Base-by-base conservation (phyloP, 2,888 invertebrate species). In the Mystacides longicornis region DNA sequence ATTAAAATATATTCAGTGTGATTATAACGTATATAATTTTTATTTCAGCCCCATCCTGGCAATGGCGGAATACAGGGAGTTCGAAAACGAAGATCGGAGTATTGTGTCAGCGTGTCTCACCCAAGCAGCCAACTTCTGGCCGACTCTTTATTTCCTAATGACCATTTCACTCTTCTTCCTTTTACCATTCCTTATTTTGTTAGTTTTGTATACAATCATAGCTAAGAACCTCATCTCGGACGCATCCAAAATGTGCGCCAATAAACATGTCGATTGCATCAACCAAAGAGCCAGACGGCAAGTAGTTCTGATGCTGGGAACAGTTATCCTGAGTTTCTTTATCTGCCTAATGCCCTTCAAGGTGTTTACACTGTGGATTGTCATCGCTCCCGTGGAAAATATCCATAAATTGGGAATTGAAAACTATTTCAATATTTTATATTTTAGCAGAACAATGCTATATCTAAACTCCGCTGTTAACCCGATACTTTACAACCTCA, bases 381-480 rank as follows among this genome's bases (percentile, higher is more conserved):
- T 93, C 49, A 73, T 90, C 46, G 84, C 85, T 18, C 83, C 90
- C 1, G 79, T 83, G 18, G 86, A 87, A 63, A 75, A 81, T 22
- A 75, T 89, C 37, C 74, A 80, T 45, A 78, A 80, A 51, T 74
- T 93, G 16, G 89, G 88, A 37, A 75, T 86, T 20, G 88, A 91
- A 63, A 83, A 81, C 55, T 93, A 89, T 74, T 89, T 90, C 68
- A 88, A 86, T 66, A 76, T 93, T 49, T 72, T 93, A 27, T 90
- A 88, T 69, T 89, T 92, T 68, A 87, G 88, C 60, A 81, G 93
- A 62, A 85, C 91, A 49, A 89, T 93, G 87, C 75, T 90, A 52
- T 93, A 93, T 66, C 77, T 93, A 59, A 93, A 94, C 71, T 93
- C 93, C 2, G 93, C 92, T 42, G 82, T 92, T 62, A 93, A 94